Evolutionary conservation across 2,797 vertebrate genomes (phyloP).

Genomic region (Tamandua tetradactyla): DNA sequence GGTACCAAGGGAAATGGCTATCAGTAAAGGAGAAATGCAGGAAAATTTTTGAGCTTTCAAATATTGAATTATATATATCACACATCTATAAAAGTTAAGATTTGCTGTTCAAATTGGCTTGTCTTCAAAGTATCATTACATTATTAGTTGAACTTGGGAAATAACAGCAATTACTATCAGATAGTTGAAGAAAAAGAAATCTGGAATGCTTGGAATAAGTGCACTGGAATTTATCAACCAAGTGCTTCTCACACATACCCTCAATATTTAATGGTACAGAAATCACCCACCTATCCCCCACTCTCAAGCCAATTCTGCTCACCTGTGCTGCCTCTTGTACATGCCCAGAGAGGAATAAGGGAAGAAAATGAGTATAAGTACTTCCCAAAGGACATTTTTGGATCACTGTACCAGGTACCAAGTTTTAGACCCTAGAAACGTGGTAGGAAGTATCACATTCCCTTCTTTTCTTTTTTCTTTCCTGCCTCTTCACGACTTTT

Average conservation of each 20-base stretch:
- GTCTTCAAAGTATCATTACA: slow-evolving; percentile 32
- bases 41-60: slow-evolving; percentile 52
- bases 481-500: not conserved
- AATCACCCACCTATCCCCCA: not conserved
- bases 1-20: slow-evolving; percentile 69
- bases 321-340: not conserved
- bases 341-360: not conserved
- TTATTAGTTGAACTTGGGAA: slow-evolving; percentile 44
- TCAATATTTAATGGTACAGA: not conserved
- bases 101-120: slow-evolving; percentile 27
- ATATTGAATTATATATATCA: slow-evolving; percentile 11
- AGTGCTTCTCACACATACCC: not conserved
- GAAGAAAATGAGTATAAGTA: not conserved
- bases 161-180: slow-evolving; percentile 24
- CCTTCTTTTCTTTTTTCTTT: not conserved
- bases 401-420: not conserved
- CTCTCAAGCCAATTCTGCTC: not conserved
- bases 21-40: slow-evolving; percentile 73
- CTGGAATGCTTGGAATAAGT: not conserved
- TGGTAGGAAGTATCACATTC: not conserved
- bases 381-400: not conserved
- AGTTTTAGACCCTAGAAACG: not conserved
- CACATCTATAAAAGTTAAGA: not conserved
- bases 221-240: not conserved
- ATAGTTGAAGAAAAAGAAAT: slow-evolving; percentile 24